These are phyloP conservation scores for Drosophila niveifrons DNA, from an alignment of 2,888 invertebrate species.

Conservation along the genomic window DNA sequence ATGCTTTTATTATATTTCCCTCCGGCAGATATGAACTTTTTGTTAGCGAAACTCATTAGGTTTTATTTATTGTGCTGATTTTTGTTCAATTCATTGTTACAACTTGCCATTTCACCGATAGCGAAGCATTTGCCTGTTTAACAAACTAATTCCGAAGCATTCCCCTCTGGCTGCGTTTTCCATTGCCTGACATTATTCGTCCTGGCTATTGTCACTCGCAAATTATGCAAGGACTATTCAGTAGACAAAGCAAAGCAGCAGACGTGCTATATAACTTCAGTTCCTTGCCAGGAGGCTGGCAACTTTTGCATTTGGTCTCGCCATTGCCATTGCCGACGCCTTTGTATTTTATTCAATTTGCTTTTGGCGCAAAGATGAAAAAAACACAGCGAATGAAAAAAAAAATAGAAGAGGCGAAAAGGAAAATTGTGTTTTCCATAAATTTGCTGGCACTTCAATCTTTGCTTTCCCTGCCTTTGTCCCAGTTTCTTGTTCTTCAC, in stretches of 20 bases:
- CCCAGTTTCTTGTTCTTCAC: slow-evolving; percentile 45
- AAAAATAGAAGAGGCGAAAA: slow-evolving; percentile 33
- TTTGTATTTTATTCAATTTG: slow-evolving; percentile 79
- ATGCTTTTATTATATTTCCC: background rate
- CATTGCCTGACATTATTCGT: slow-evolving; percentile 1
- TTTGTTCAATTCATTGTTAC: slow-evolving; percentile 1
- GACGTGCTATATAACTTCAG: slow-evolving; percentile 22
- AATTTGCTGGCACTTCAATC: slow-evolving; percentile 79
- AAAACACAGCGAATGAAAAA: background rate
- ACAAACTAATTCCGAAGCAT: slow-evolving; percentile 30
- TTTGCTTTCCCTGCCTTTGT: slow-evolving; percentile 18
- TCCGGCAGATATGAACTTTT: slow-evolving; percentile 9
- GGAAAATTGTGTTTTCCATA: slow-evolving; percentile 72
- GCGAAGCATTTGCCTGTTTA: slow-evolving; percentile 26
- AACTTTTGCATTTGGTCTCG: slow-evolving; percentile 29
- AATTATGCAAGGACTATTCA: slow-evolving; percentile 42
- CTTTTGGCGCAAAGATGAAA: slow-evolving; percentile 44
- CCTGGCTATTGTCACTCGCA: slow-evolving; percentile 32
- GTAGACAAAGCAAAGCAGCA: slow-evolving; percentile 41
- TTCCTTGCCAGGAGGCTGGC: slow-evolving; percentile 41
- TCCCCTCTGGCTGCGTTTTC: slow-evolving; percentile 10
- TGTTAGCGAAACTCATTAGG: slow-evolving; percentile 38
- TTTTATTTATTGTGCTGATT: slow-evolving; percentile 43
- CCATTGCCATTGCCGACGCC: slow-evolving; percentile 33
- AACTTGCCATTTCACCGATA: slow-evolving; percentile 1